phyloP scores from a whole-genome alignment of 2,888 invertebrate genomes.

The Eupithecia vulgata region DNA sequence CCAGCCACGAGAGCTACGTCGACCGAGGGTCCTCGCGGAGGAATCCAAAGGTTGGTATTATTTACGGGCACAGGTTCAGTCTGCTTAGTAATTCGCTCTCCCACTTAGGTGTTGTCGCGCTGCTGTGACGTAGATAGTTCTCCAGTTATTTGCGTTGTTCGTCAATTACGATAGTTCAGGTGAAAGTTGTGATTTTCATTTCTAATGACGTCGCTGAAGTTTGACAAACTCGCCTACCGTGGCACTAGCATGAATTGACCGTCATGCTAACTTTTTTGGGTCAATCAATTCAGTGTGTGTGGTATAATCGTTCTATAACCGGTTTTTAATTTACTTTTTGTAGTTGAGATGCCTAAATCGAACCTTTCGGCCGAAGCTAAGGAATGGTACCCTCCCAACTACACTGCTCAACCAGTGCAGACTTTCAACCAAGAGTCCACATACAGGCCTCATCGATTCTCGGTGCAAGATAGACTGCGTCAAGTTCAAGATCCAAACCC shows the following conservation, averaged over 20 bases:
- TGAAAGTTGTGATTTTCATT: slow-evolving; percentile 81
- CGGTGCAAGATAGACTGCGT: slow-evolving; percentile 77
- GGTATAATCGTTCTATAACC: slow-evolving; percentile 41
- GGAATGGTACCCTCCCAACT: slow-evolving; percentile 85
- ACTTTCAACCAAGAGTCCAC: slow-evolving; percentile 64
- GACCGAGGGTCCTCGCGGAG: slow-evolving; percentile 68
- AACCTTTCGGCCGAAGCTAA: slow-evolving; percentile 84
- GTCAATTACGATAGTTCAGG: slow-evolving; percentile 68
- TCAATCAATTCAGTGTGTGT: background rate
- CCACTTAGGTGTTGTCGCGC: slow-evolving; percentile 48
- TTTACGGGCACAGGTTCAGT: slow-evolving; percentile 3
- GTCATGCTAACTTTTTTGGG: slow-evolving; percentile 13
- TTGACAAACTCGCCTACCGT: slow-evolving; percentile 63
- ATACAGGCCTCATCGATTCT: slow-evolving; percentile 69
- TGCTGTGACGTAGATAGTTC: slow-evolving; percentile 60
- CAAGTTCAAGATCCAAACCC: slow-evolving; percentile 77
- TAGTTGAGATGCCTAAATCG: slow-evolving; percentile 73
- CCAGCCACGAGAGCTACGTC: slow-evolving; percentile 77
- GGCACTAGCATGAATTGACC: slow-evolving; percentile 47
- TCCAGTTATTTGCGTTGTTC: slow-evolving; percentile 64
- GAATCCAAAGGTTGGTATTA: slow-evolving; percentile 67
- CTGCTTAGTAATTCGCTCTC: slow-evolving; percentile 51
- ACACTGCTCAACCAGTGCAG: slow-evolving; percentile 67
- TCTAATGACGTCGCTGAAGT: slow-evolving; percentile 74
- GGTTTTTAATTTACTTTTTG: slow-evolving; percentile 28